These are phyloP conservation scores for Lordiphosa mommai DNA, from an alignment of 1,140 invertebrate species.

Conservation along the genomic window DNA sequence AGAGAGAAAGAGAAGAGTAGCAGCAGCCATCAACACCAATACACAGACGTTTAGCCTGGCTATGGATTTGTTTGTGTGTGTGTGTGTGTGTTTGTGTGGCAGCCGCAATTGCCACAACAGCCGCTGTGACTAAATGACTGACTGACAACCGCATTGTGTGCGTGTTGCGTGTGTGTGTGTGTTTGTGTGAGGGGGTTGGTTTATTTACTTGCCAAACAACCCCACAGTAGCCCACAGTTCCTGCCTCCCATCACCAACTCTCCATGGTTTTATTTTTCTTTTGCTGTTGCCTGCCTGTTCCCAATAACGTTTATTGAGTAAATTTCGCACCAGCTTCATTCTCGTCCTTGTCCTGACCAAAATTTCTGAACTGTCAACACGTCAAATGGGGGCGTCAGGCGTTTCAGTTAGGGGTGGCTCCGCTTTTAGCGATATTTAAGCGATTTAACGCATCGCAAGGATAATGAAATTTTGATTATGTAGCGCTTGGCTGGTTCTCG, in stretches of 20 bases:
- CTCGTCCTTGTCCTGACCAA: conserved; percentile 23
- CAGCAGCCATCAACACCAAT: conserved; percentile 52
- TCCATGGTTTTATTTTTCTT: conserved; percentile 9
- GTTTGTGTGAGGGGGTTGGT: conserved; percentile 47
- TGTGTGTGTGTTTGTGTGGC: conserved; percentile 20
- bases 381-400: conserved; percentile 43
- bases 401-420: conserved; percentile 22
- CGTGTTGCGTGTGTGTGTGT: conserved; percentile 21
- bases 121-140: conserved; percentile 69
- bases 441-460: conserved; percentile 78
- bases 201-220: conserved; percentile 72
- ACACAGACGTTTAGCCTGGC: conserved; percentile 59
- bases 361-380: conserved; percentile 70
- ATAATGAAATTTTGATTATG: conserved; percentile 78
- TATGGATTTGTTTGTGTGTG: conserved; percentile 1
- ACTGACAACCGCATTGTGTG: conserved; percentile 66
- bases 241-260: conserved; percentile 1
- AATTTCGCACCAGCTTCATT: conserved; percentile 71
- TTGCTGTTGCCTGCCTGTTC: conserved; percentile 3
- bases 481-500: conserved; percentile 54
- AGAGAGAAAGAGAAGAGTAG: neutral
- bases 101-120: conserved; percentile 63
- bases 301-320: conserved; percentile 73
- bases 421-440: conserved; percentile 67
- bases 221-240: conserved; percentile 23